Percentiles rank a stretch among this genome's conserved stretches.
These are phyloP conservation scores for Chymomyza caudatula DNA, from an alignment of 2,888 invertebrate species.

Conservation along the genomic window DNA sequence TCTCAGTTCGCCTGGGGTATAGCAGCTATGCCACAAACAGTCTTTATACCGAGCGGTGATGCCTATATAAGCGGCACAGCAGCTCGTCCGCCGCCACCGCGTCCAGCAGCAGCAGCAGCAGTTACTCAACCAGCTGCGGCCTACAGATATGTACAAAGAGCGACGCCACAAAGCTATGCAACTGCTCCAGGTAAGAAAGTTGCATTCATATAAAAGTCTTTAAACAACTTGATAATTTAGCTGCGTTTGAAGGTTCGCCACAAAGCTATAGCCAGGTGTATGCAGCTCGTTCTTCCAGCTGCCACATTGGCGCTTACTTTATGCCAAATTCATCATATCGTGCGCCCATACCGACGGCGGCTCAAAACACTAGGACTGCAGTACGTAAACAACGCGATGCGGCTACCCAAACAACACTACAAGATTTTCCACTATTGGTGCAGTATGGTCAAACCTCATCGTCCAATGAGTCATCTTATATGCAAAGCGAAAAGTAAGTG, in stretches of 20 bases:
- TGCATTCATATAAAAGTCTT: too few relatives aligned
- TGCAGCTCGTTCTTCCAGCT: slow-evolving; percentile 35
- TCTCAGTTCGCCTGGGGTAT: slow-evolving; percentile 54
- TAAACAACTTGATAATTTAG: too few relatives aligned
- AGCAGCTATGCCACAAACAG: slow-evolving; percentile 14
- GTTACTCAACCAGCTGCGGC: not conserved
- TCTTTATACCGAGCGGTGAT: slow-evolving; percentile 4
- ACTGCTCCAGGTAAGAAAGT: not conserved
- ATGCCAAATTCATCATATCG: slow-evolving; percentile 8
- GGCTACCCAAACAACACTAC: slow-evolving; percentile 44
- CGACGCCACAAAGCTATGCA: not conserved
- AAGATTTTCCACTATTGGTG: slow-evolving; percentile 32
- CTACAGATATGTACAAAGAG: not conserved
- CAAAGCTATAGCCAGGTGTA: slow-evolving; percentile 30
- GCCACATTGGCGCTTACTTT: slow-evolving; percentile 22
- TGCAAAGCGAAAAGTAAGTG: not conserved
- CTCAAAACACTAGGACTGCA: not conserved
- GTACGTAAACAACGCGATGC: slow-evolving; percentile 27
- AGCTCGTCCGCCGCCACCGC: not conserved
- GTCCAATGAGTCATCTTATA: not conserved
- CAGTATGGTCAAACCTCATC: slow-evolving; percentile 11
- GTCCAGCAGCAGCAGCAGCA: not conserved
- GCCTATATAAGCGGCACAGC: not conserved
- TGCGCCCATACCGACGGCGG: slow-evolving; percentile 2
- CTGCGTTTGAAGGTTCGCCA: not conserved